Evolutionary conservation across 2,888 invertebrate species (phyloP), one percentile per base, ranked within the genome.

Genomic region (Papilio gigon): DNA sequence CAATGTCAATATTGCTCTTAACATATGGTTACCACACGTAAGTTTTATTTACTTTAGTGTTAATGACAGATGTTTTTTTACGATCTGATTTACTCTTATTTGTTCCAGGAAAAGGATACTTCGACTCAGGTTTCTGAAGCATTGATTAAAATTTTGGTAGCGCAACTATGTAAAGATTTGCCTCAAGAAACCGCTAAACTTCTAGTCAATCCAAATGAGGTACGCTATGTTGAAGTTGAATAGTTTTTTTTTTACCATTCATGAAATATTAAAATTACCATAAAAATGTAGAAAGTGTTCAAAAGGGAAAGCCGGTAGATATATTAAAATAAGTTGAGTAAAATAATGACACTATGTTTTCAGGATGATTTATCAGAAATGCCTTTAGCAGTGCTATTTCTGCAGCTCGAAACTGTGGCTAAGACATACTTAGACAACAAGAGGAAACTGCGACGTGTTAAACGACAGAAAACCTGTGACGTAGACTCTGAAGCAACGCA

Each of bases 11-110:
- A 93, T 95, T 37, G 90, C 94, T 65, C 87, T 95, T 6, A 95
- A 95, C 79, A 89, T 92, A 44, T 95, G 95, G 95, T 84, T 98
- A 73, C 96, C 97, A 58, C 86, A 96, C 86, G 95, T 95, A 89
- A 84, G 87, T 83, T 65, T 20, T 20, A 25, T 14, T 62, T 42
- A 14, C 58, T n/a, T 61, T 25, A 47, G n/a, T n/a, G n/a, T n/a
- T n/a, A n/a, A n/a, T n/a, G n/a, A n/a, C n/a, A n/a, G n/a, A n/a
- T n/a, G n/a, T n/a, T n/a, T n/a, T n/a, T n/a, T n/a, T n/a, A n/a
- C n/a, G n/a, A n/a, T n/a, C n/a, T n/a, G n/a, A n/a, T n/a, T 11
- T 17, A 20, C 30, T 59, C 47, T 14, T 59, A 12, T 58, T 73
- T 67, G 72, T 83, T 93, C 78, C 80, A 94, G 87, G 89, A 92